phyloP scores from a whole-genome alignment of 2,113 vertebrate species.

The Varanus salvator region DNA sequence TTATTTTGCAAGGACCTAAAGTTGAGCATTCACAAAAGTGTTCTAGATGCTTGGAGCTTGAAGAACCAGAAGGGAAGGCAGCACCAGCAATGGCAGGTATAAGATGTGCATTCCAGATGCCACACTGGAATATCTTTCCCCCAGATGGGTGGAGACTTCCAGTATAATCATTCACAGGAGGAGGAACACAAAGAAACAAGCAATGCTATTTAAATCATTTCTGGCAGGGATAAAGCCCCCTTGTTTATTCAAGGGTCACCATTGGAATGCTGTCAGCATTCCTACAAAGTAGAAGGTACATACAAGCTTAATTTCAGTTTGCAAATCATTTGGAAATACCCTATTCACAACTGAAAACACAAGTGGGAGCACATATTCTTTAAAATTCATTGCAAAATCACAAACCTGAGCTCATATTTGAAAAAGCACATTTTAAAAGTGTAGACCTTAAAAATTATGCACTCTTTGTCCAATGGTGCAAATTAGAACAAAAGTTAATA shows the following conservation, averaged over 20 bases:
- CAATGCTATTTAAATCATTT: not conserved
- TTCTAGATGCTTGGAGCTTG: not conserved
- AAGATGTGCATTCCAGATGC: not conserved
- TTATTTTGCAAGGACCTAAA: not conserved
- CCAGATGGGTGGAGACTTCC: not conserved
- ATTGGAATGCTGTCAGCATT: not conserved
- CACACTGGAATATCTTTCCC: not conserved
- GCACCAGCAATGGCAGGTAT: not conserved
- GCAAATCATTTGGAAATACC: too few species aligned
- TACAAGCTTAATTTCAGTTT: too few species aligned
- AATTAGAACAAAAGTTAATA: too few species aligned
- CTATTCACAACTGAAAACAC: too few species aligned
- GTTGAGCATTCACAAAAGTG: not conserved
- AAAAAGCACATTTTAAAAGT: too few species aligned
- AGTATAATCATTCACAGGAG: not conserved
- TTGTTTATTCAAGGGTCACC: not conserved
- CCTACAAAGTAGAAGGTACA: too few species aligned
- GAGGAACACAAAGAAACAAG: not conserved
- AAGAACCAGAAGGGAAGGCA: not conserved
- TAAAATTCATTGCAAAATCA: too few species aligned
- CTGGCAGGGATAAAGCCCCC: not conserved
- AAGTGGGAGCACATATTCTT: too few species aligned
- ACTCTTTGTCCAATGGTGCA: too few species aligned
- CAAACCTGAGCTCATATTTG: too few species aligned
- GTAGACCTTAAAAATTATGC: too few species aligned